These are phyloP conservation scores for Scomber scombrus DNA, from an alignment of 2,113 vertebrate genomes.

Conservation along the genomic window DNA sequence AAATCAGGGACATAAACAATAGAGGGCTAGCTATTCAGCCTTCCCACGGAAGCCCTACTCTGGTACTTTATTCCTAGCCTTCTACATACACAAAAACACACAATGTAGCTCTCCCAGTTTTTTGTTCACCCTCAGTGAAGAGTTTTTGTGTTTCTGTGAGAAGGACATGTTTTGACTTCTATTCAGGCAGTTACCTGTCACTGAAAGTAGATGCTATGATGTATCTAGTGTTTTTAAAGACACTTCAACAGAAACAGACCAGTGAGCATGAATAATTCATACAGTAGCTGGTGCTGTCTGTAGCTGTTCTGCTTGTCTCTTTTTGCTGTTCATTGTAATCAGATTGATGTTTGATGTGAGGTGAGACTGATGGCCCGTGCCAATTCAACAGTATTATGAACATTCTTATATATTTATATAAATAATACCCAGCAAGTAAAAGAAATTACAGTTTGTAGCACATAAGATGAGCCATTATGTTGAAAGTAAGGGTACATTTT, in stretches of 20 bases:
- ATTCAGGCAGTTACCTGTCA: conserved; percentile 2
- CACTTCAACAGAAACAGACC: not conserved
- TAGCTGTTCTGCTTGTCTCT: not conserved
- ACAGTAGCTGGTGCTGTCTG: not conserved
- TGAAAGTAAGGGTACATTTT: too few species aligned
- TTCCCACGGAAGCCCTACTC: conserved; percentile 77
- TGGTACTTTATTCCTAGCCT: conserved; percentile 55
- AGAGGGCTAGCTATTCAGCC: conserved; percentile 61
- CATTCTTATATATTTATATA: too few species aligned
- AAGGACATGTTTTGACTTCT: conserved; percentile 30
- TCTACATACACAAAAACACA: conserved; percentile 2
- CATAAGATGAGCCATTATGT: too few species aligned
- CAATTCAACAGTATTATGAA: too few species aligned
- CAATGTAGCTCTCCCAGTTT: conserved; percentile 13
- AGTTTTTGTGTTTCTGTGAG: conserved; percentile 19
- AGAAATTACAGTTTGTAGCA: too few species aligned
- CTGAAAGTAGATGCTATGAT: not conserved
- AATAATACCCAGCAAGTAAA: too few species aligned
- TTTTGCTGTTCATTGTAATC: too few species aligned
- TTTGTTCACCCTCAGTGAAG: conserved; percentile 15
- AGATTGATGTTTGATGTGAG: too few species aligned
- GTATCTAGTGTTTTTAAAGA: not conserved
- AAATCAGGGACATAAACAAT: conserved; percentile 79
- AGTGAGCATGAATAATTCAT: not conserved
- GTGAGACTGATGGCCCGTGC: too few species aligned